Base-by-base conservation (phyloP, 2,888 invertebrate genomes). In the Diarsia dahlii region DNA sequence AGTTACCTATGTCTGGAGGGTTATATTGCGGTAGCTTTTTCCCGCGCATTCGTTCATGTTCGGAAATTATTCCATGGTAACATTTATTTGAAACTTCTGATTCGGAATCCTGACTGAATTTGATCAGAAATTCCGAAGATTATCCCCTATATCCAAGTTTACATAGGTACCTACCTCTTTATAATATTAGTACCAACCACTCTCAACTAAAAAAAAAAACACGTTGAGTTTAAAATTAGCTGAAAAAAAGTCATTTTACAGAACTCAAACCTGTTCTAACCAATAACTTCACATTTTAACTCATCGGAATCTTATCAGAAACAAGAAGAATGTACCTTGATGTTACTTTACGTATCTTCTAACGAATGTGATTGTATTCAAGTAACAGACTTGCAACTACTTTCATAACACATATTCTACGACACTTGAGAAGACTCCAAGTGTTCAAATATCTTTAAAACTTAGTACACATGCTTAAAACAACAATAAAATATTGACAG, bases 371-470 rank as follows among this genome's bases (percentile, higher is more conserved):
- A 23, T 23, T 23, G 15, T 56, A 23, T 56, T 56, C 46, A 65
- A 34, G 15, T 46, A 46, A 28, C 50, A 18, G 15, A 46, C 74
- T 52, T n/a, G 10, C 1, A 23, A 74, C 52, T 39, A 48, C 46
- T 63, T 74, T 4, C 10, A 15, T 56, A 15, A 54, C 52, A n/a
- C 13, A 56, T 10, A 60, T 60, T 60, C 0, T 10, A 34, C 20
- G 4, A 20, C 0, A 60, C 10, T 20, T 20, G 34, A 39, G 20
- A 10, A 18, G 4, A 60, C 18, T 18, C 4, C 34, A 10, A 20
- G 34, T 10, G 39, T 39, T 62, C 62, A 62, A 10, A 39, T 2
- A 63, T 23, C 34, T 76, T 70, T 3, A 48, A 48, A 76, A 78
- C 70, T 76, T 46, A 52, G 1, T 9, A 9, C 23, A 2, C 23